Conservation (phyloP, 2,888 invertebrate genomes). For the Cybosia mesomella region DNA sequence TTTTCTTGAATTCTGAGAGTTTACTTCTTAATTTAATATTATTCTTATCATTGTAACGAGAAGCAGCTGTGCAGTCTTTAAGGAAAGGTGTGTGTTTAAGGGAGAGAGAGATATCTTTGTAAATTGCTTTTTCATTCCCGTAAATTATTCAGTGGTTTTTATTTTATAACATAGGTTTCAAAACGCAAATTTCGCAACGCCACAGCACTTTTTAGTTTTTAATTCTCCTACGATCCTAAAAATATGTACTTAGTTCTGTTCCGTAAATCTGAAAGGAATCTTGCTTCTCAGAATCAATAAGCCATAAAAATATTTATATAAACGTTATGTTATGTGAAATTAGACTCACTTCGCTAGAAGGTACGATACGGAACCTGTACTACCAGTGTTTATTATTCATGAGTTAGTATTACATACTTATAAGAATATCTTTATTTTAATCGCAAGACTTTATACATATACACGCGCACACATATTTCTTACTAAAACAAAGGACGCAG, state of each 20-base stretch:
- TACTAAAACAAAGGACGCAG: constrained; percentile 27
- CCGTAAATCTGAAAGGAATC: background rate
- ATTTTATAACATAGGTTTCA: background rate
- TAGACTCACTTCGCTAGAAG: background rate
- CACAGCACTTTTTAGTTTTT: background rate
- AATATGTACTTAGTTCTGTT: background rate
- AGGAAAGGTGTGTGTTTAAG: background rate
- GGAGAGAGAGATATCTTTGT: background rate
- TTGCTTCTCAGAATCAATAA: background rate
- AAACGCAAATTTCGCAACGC: background rate
- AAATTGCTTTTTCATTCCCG: background rate
- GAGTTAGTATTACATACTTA: background rate
- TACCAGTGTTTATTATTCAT: background rate
- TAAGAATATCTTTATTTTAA: background rate
- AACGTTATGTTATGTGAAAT: background rate
- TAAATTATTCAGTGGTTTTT: background rate
- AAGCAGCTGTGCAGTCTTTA: background rate
- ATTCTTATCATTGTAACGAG: background rate
- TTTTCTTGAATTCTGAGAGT: background rate
- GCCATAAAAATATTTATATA: background rate
- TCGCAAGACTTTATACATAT: background rate
- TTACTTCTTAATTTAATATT: background rate
- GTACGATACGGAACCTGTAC: background rate
- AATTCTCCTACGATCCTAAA: background rate
- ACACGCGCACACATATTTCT: background rate